These are phyloP conservation scores for Sebastes paucispinis DNA, from an alignment of 2,797 vertebrate species.

Conservation along the genomic window DNA sequence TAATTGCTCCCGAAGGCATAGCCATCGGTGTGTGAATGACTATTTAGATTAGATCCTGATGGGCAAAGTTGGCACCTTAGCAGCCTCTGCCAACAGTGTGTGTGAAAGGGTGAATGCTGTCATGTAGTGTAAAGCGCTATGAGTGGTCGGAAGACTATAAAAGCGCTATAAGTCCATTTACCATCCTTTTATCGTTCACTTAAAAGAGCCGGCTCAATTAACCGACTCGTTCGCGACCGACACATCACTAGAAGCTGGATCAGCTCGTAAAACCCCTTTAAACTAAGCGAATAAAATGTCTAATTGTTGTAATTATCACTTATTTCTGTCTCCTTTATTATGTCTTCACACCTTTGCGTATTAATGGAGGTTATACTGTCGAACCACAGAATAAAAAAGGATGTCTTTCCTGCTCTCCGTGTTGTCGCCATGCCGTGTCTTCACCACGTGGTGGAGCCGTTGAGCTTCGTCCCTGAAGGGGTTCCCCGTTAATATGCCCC, in stretches of 20 bases:
- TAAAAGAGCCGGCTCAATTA: no score
- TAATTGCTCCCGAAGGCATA: no score
- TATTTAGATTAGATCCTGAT: no score
- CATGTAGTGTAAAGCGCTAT: no score
- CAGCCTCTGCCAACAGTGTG: no score
- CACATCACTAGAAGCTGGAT: neutral
- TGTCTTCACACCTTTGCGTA: neutral
- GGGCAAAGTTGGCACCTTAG: no score
- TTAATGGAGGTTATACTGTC: neutral
- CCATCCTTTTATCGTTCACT: no score
- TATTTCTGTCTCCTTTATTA: neutral
- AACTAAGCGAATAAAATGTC: neutral
- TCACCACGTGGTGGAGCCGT: conserved; percentile 65
- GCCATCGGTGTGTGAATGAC: no score
- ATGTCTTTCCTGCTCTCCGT: neutral
- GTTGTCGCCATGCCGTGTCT: neutral
- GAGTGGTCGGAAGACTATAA: no score
- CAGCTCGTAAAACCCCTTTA: neutral
- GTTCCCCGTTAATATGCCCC: conserved; percentile 60
- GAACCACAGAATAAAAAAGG: conserved; percentile 16
- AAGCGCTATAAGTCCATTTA: no score
- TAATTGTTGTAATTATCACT: no score
- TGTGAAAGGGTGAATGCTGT: no score
- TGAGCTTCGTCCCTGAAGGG: conserved; percentile 38
- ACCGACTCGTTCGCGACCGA: fast-evolving